Base-by-base conservation (phyloP, 2,888 invertebrate species). In the Pelosia muscerda region DNA sequence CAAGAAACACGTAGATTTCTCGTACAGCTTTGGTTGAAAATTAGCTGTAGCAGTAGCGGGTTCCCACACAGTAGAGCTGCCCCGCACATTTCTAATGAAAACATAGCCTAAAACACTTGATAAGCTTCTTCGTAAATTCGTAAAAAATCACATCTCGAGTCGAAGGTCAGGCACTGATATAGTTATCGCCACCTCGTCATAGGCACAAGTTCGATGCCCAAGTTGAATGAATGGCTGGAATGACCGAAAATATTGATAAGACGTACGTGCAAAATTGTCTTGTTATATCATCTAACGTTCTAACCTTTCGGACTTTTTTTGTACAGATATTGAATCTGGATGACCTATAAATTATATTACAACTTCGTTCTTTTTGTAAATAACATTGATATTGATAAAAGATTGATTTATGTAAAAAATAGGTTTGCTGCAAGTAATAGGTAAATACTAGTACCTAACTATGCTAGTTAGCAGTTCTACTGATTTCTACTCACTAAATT, bases 161-260 rank as follows among this genome's bases (percentile, higher is more conserved):
- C 73, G 60, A 22, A 60, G 77, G 79, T 81, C 73, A 71, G 19
- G 49, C 38, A 65, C 56, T 70, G 74, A 80, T 77, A 78, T 66
- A 61, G 72, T 69, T 73, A 80, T 77, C 76, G 68, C 66, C 63
- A 71, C 63, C 67, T 71, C 76, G 77, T 74, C 78, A 76, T 69
- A 66, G 60, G 53, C 68, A 61, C 76, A 79, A 62, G 85, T 84
- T 82, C 85, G 85, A 78, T 81, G 84, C 68, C 81, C 82, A 78
- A 79, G 66, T 73, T 77, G 63, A 72, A 75, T 72, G 73, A 72
- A 75, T 69, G 42, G 34, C 54, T 55, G 69, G 63, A 63, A 60
- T 71, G 68, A 68, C 64, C 61, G 68, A 68, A 61, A 59, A 26
- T 65, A 42, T 63, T 42, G 15, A 26, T 26, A 49, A 61, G 25